These are phyloP conservation scores for Ectemnius cavifrons DNA, from an alignment of 2,888 invertebrate genomes.

Conservation along the genomic window DNA sequence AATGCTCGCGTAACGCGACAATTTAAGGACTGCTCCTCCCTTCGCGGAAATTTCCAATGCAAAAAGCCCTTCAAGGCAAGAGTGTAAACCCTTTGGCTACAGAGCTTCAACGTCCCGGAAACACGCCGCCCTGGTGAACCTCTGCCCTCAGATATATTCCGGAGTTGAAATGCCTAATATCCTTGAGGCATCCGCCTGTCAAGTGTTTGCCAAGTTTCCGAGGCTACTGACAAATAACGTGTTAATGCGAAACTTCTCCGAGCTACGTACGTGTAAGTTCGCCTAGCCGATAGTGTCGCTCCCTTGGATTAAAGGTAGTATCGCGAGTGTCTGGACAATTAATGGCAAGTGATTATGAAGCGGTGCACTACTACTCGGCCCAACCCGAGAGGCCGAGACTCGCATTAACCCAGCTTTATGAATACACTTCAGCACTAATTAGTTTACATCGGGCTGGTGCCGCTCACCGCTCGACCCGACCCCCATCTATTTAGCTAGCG, in stretches of 20 bases:
- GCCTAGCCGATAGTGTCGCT: constrained; percentile 1
- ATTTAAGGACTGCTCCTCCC: background rate
- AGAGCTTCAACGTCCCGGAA: background rate
- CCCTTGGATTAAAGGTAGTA: constrained; percentile 13
- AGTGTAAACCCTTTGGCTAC: background rate
- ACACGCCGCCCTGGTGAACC: background rate
- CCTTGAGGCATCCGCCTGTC: constrained; percentile 8
- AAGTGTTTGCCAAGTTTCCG: constrained; percentile 10
- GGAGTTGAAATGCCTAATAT: constrained; percentile 25
- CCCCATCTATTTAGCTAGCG: constrained; percentile 5
- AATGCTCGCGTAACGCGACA: background rate
- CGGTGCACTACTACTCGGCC: background rate
- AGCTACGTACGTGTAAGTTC: background rate
- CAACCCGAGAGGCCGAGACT: constrained; percentile 23
- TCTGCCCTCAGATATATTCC: constrained; percentile 12
- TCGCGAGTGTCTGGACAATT: constrained; percentile 46
- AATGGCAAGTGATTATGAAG: constrained; percentile 45
- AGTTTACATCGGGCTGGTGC: constrained; percentile 20
- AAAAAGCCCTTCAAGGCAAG: constrained; percentile 1
- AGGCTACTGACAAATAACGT: constrained; percentile 21
- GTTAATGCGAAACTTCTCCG: background rate
- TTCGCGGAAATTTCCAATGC: constrained; percentile 1
- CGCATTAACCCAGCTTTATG: constrained; percentile 38
- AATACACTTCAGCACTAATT: constrained; percentile 38
- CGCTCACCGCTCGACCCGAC: background rate